Conservation (phyloP, 2,797 vertebrate genomes). For the Lemur catta region DNA sequence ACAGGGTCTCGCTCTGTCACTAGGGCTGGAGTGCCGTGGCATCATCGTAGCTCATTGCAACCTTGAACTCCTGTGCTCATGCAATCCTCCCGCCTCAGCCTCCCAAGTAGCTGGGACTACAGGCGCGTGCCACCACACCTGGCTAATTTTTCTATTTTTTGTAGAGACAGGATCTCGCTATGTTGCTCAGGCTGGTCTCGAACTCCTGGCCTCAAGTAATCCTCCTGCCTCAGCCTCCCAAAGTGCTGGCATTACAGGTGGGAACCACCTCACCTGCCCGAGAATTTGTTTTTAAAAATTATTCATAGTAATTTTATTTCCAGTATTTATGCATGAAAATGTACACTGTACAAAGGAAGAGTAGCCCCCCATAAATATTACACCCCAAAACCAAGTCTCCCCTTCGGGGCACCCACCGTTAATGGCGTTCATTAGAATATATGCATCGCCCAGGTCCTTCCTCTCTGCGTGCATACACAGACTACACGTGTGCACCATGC, state of each 20-base stretch:
- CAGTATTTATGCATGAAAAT: not conserved
- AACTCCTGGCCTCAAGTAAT: not conserved
- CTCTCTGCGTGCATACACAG: rapidly evolving
- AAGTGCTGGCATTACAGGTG: not conserved
- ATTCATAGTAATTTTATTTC: not conserved
- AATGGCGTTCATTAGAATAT: rapidly evolving
- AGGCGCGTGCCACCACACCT: rapidly evolving
- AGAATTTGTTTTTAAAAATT: not conserved
- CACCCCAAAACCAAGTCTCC: not conserved
- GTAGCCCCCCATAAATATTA: too few species aligned
- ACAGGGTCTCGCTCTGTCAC: not conserved
- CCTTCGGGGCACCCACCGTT: rapidly evolving
- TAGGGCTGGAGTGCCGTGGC: not conserved
- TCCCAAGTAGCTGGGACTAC: not conserved
- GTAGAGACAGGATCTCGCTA: not conserved
- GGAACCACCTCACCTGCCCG: not conserved
- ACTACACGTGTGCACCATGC: rapidly evolving
- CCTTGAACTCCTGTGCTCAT: not conserved
- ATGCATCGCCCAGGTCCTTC: rapidly evolving
- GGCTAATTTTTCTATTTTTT: not conserved
- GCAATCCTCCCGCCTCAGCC: not conserved
- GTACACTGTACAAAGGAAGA: too few species aligned
- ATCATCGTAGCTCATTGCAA: not conserved
- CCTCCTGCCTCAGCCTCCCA: not conserved
- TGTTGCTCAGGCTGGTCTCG: not conserved